Conservation (phyloP, 1,140 invertebrate species). For the Copidosoma floridanum region DNA sequence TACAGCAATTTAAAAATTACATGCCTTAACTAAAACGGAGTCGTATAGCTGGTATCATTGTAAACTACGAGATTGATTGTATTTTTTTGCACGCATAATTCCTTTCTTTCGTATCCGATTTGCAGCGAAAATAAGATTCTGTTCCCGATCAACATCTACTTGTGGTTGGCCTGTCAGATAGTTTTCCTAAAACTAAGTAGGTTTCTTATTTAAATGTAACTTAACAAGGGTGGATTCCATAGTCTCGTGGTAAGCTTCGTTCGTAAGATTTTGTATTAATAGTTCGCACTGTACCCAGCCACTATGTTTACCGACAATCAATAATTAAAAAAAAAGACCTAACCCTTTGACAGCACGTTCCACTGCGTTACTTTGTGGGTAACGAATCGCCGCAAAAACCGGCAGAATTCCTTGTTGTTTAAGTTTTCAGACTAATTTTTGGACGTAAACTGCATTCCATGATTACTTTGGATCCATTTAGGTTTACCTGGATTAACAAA, state of each 20-base stretch:
- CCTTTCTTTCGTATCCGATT: no score
- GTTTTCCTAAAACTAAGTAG: neutral
- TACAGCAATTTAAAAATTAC: no score
- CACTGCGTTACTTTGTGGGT: constrained; percentile 44
- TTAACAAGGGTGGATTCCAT: neutral
- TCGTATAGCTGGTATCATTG: no score
- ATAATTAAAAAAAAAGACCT: constrained; percentile 14
- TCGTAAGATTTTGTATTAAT: neutral
- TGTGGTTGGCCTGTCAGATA: no score
- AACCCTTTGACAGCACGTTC: constrained; percentile 44
- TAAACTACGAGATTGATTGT: no score
- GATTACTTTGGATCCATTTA: neutral
- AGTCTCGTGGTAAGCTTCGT: neutral
- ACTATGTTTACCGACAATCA: neutral
- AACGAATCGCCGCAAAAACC: constrained; percentile 33
- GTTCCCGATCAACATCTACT: no score
- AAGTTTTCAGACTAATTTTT: constrained; percentile 9
- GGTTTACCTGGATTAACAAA: neutral
- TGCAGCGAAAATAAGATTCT: no score
- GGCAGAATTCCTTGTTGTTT: neutral
- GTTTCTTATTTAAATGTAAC: neutral
- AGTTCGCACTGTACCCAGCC: neutral
- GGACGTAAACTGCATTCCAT: constrained; percentile 40
- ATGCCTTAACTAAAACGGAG: no score
- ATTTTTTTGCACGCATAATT: no score